These are phyloP conservation scores for Rallus limicola DNA, from an alignment of 2,113 vertebrate species.

Conservation along the genomic window DNA sequence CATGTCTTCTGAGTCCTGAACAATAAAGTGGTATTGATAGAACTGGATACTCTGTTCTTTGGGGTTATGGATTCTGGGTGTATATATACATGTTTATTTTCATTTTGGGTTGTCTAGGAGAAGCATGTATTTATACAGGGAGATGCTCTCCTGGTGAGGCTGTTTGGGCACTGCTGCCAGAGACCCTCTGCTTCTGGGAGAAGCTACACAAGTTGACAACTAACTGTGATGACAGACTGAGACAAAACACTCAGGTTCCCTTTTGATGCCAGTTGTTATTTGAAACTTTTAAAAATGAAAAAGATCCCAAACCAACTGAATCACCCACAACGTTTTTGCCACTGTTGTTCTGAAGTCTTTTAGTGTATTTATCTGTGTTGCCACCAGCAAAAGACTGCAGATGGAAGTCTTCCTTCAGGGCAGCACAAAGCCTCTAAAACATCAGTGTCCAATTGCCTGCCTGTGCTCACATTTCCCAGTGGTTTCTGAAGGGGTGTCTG, in stretches of 20 bases:
- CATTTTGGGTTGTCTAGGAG: fast-evolving
- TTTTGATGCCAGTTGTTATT: neutral
- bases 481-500: fast-evolving
- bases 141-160: neutral
- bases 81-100: fast-evolving
- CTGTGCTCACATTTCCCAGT: neutral
- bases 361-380: neutral
- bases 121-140: neutral
- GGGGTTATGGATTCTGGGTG: neutral
- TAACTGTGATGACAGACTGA: neutral
- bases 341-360: neutral
- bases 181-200: neutral
- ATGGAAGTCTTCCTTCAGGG: neutral
- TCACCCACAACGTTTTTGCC: neutral
- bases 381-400: neutral
- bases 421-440: neutral
- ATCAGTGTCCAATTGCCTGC: fast-evolving
- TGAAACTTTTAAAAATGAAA: neutral
- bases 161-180: neutral
- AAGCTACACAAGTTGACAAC: neutral
- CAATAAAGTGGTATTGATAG: neutral
- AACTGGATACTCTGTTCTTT: neutral
- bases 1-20: neutral
- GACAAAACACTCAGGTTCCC: neutral
- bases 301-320: neutral